These are phyloP conservation scores for Ceramica pisi DNA, from an alignment of 2,888 invertebrate species.

Conservation along the genomic window DNA sequence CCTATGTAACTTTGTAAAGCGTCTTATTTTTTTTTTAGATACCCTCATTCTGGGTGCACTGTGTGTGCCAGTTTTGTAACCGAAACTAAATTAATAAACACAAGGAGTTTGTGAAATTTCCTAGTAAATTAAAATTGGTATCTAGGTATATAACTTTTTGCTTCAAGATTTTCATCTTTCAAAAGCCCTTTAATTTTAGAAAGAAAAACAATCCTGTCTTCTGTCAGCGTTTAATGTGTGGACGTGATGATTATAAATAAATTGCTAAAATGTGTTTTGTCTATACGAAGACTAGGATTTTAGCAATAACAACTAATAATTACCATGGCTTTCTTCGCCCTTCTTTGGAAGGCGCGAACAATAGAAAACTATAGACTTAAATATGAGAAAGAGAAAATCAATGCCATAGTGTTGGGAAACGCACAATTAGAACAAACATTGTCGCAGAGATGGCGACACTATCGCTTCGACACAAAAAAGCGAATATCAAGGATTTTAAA, in stretches of 20 bases:
- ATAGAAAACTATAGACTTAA: conserved; percentile 86
- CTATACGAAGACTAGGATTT: conserved; percentile 53
- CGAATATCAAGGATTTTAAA: conserved; percentile 81
- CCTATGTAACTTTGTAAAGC: too few relatives aligned
- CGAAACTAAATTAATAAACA: neutral
- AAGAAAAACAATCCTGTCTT: conserved; percentile 23
- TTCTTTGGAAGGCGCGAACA: conserved; percentile 89
- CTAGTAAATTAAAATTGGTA: too few relatives aligned
- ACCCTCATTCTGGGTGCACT: too few relatives aligned
- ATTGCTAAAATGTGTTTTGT: conserved; percentile 60
- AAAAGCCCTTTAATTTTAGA: neutral
- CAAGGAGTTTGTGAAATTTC: neutral
- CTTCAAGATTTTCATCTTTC: conserved; percentile 2
- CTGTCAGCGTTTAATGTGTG: conserved; percentile 48
- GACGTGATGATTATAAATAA: conserved; percentile 31
- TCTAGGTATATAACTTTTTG: conserved; percentile 33
- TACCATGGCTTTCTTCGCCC: conserved; percentile 90
- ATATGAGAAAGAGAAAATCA: conserved; percentile 91
- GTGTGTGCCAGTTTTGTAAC: too few relatives aligned
- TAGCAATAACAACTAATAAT: conserved; percentile 55
- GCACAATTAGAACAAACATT: conserved; percentile 83
- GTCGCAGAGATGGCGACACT: conserved; percentile 86
- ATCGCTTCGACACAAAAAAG: conserved; percentile 81
- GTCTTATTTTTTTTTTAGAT: too few relatives aligned
- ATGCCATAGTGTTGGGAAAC: conserved; percentile 86